A percentile compares a stretch with the other conserved stretches of the same genome.
Evolutionary conservation across 2,797 vertebrate species (phyloP).

Genomic region (Ctenopoma multispine): DNA sequence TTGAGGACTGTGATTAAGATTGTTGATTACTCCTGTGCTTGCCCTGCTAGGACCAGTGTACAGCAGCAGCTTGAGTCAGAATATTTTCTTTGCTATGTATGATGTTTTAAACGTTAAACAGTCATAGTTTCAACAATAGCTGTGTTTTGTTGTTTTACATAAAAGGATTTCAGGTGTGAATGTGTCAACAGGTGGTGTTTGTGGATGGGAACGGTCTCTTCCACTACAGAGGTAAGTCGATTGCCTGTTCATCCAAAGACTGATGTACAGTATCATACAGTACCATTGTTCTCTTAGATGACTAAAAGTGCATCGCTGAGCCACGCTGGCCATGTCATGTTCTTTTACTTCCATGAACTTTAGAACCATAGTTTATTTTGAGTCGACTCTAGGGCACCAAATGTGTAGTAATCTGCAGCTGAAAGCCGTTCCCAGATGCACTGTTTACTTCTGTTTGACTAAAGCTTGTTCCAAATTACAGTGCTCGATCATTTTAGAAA

Average conservation of each 20-base stretch:
- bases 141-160: background rate
- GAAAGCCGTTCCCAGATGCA: background rate
- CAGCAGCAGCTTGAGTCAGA: background rate
- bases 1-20: background rate
- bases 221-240: conserved; percentile 89
- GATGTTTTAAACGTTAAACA: no score
- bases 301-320: background rate
- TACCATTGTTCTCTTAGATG: background rate
- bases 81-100: no score
- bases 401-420: background rate
- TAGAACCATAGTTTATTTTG: background rate
- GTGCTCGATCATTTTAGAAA: background rate
- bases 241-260: no score
- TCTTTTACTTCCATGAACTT: background rate
- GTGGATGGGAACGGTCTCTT: conserved; percentile 95
- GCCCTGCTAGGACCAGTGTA: background rate
- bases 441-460: background rate
- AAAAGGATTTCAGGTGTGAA: background rate
- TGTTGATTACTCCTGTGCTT: background rate
- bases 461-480: background rate
- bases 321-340: background rate
- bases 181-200: conserved; percentile 87
- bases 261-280: background rate
- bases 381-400: background rate
- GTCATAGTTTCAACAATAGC: background rate